Percentiles rank a stretch among this genome's conserved stretches.
Evolutionary conservation across 2,888 invertebrate genomes (phyloP).

Genomic region (Clanis bilineata): DNA sequence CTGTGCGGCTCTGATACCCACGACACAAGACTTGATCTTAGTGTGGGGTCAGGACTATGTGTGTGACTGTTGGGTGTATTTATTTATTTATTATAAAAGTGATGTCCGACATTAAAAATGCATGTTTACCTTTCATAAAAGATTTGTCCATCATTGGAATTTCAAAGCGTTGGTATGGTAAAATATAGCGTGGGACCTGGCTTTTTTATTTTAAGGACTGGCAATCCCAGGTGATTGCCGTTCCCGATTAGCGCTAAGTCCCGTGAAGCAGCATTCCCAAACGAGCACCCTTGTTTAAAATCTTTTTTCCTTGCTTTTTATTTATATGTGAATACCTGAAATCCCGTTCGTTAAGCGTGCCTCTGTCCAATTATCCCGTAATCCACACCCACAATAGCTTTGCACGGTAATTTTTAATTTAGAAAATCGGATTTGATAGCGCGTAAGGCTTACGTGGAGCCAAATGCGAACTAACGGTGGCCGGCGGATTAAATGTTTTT

Average conservation of each 20-base stretch:
- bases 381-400: conserved; percentile 50
- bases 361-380: conserved; percentile 50
- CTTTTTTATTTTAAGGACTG: no score
- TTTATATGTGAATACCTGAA: conserved; percentile 41
- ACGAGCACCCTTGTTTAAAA: conserved; percentile 29
- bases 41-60: no score
- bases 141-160: no score
- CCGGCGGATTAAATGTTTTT: not conserved
- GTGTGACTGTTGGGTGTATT: no score
- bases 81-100: no score
- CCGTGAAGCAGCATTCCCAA: conserved; percentile 32
- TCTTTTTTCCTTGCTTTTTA: conserved; percentile 33
- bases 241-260: conserved; percentile 34
- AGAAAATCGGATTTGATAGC: conserved; percentile 11
- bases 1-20: no score
- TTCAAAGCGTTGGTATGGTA: no score
- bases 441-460: not conserved
- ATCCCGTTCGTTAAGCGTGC: conserved; percentile 42
- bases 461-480: not conserved
- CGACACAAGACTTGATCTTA: no score
- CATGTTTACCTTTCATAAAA: no score
- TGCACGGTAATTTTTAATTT: conserved; percentile 42
- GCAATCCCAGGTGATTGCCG: conserved; percentile 19
- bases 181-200: no score
- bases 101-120: no score